Evolutionary conservation across 2,888 invertebrate genomes (phyloP).

Genomic region (Crematogaster levior): DNA sequence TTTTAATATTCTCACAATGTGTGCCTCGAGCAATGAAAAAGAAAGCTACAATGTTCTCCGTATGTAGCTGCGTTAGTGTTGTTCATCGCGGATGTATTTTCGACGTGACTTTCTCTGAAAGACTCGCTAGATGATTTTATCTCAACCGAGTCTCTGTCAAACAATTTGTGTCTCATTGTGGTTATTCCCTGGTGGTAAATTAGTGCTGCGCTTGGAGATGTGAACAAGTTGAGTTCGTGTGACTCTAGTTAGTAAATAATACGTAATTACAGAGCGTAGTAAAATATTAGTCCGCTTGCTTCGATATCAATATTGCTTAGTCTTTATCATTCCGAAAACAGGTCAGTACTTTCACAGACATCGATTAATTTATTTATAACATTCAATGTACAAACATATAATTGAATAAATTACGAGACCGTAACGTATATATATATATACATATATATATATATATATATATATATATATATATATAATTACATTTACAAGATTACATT

Average conservation of each 20-base stretch:
- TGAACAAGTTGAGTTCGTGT: conserved; percentile 39
- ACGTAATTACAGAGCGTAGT: background rate
- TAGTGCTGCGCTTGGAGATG: conserved; percentile 45
- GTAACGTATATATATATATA: too few species aligned
- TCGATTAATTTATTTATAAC: background rate
- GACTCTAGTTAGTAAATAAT: background rate
- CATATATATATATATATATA: too few species aligned
- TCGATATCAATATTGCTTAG: background rate
- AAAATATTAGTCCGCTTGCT: background rate
- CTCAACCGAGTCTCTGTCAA: conserved; percentile 45
- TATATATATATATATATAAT: too few species aligned
- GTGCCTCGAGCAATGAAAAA: conserved; percentile 3
- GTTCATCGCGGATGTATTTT: conserved; percentile 34
- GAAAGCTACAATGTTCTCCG: conserved; percentile 25
- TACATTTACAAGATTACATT: background rate
- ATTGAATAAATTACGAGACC: background rate
- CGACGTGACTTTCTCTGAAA: conserved; percentile 34
- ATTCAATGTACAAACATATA: background rate
- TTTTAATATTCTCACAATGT: conserved; percentile 17
- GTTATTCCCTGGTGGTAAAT: conserved; percentile 55
- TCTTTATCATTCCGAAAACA: background rate
- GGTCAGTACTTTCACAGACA: too few species aligned
- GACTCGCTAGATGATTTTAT: background rate
- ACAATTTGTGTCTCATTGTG: conserved; percentile 53
- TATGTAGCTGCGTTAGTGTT: conserved; percentile 46